phyloP scores from a whole-genome alignment of 2,797 vertebrate species.

The Hirundo rustica region DNA sequence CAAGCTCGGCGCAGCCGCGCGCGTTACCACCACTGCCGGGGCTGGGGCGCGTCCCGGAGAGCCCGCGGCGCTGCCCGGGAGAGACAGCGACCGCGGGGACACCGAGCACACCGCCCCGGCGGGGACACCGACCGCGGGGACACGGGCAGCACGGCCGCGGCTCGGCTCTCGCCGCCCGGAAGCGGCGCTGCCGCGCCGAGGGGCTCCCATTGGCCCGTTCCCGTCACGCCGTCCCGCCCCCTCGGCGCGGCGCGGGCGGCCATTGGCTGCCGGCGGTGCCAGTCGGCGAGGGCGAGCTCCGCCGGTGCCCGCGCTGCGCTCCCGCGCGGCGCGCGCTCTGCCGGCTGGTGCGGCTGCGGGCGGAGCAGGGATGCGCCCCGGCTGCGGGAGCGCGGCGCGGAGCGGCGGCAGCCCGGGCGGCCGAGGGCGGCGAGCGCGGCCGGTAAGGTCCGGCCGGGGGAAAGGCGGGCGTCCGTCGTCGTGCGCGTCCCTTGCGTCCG shows the following conservation, averaged over 20 bases:
- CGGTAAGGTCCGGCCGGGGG: constrained; percentile 60
- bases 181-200: neutral
- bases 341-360: constrained; percentile 54
- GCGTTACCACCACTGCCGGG: neutral
- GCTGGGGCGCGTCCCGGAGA: neutral
- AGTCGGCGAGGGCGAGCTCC: constrained; percentile 64
- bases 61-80: neutral
- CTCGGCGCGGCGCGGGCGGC: neutral
- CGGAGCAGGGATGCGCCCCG: constrained; percentile 69
- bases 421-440: constrained; percentile 21
- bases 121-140: neutral
- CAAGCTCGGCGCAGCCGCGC: neutral
- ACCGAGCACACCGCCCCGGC: no score
- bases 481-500: neutral
- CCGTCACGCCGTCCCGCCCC: neutral
- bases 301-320: constrained; percentile 46
- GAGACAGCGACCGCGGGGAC: no score
- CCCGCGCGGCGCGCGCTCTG: constrained; percentile 41
- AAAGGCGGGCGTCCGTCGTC: neutral
- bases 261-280: constrained; percentile 70
- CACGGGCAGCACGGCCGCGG: neutral
- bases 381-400: constrained; percentile 49
- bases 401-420: constrained; percentile 23
- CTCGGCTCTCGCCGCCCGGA: neutral
- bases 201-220: constrained; percentile 55